phyloP scores from a whole-genome alignment of 64 coral and sea anemone genomes.

The Actinia equina region DNA sequence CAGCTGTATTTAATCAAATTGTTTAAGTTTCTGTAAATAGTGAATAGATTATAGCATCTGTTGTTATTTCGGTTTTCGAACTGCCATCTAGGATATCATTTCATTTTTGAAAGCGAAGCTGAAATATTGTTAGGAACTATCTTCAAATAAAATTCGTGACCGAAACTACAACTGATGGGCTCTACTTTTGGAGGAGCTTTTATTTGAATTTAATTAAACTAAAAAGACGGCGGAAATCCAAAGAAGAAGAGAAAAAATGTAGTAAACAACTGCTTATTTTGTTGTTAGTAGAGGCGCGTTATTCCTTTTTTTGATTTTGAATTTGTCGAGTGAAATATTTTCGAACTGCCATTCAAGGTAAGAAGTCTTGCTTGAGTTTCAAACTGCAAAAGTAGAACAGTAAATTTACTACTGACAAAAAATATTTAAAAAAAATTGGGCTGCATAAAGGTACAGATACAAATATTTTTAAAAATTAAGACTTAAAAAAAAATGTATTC shows the following conservation, averaged over 20 bases:
- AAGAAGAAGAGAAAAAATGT: neutral
- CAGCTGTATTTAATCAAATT: conserved; percentile 2
- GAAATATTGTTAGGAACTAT: neutral
- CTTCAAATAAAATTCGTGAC: too few species aligned
- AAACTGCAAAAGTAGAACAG: too few species aligned
- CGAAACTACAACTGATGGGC: too few species aligned
- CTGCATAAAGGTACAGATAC: too few species aligned
- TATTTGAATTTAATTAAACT: neutral
- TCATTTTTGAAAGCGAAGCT: neutral
- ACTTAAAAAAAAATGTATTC: too few species aligned
- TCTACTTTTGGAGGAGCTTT: neutral
- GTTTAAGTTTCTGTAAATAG: neutral
- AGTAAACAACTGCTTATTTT: neutral
- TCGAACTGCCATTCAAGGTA: too few species aligned
- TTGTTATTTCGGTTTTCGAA: conserved; percentile 1
- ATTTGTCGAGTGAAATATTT: too few species aligned
- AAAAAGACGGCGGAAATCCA: neutral
- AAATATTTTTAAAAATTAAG: too few species aligned
- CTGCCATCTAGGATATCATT: neutral
- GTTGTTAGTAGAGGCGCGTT: neutral
- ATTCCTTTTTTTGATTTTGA: neutral
- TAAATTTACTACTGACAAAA: too few species aligned
- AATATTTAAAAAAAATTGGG: too few species aligned
- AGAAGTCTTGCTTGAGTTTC: too few species aligned
- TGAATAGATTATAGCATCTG: neutral